These are phyloP conservation scores for Eurosta solidaginis DNA, from an alignment of 1,140 invertebrate species.

Conservation along the genomic window DNA sequence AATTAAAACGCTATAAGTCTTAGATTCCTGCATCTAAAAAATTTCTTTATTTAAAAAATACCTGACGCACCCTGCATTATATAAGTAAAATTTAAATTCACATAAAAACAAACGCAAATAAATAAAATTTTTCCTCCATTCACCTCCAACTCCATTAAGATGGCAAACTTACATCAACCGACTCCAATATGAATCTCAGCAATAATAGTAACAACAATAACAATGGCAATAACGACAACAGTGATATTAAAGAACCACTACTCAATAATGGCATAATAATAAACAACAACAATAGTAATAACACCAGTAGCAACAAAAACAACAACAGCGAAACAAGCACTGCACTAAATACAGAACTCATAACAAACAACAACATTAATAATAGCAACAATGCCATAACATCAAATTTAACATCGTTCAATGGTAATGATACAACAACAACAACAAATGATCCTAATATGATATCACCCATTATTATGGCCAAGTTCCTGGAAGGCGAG, in stretches of 20 bases:
- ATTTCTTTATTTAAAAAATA: no score
- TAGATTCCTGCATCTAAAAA: no score
- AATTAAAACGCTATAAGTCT: no score
- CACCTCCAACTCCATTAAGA: neutral
- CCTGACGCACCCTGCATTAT: no score
- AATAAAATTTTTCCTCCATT: neutral
- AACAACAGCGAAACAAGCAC: neutral
- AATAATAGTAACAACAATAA: conserved; percentile 42
- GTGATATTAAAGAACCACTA: conserved; percentile 30
- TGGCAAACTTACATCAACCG: neutral
- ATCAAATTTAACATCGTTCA: conserved; percentile 46
- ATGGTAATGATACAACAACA: conserved; percentile 60
- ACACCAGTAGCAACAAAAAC: neutral
- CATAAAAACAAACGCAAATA: neutral
- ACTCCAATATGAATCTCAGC: conserved; percentile 31
- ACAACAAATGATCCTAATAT: conserved; percentile 74
- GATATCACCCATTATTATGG: conserved; percentile 90
- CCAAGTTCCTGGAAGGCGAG: conserved; percentile 87
- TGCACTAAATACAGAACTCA: neutral
- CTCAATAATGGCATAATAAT: neutral
- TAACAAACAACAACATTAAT: conserved; percentile 34
- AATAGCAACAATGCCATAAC: conserved; percentile 40
- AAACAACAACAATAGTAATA: neutral
- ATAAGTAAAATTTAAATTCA: no score
- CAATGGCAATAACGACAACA: conserved; percentile 40